Conservation (phyloP, 2,113 vertebrate genomes). For the Notarius quadriscutis region DNA sequence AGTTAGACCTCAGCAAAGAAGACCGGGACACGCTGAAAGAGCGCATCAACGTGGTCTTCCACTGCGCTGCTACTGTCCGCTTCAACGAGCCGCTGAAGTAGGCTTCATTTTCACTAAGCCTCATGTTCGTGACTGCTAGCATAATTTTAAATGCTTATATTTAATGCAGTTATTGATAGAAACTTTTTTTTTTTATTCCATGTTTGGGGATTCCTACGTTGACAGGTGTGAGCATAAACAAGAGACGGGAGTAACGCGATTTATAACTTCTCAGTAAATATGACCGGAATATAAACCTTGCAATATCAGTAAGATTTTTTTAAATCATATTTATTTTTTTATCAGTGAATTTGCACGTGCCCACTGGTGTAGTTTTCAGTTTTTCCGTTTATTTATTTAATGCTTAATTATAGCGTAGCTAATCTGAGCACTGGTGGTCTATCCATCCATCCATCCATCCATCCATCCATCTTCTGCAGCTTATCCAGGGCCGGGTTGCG, state of each 20-base stretch:
- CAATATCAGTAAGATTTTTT: neutral
- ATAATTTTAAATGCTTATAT: neutral
- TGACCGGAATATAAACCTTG: neutral
- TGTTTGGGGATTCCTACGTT: neutral
- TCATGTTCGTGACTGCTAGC: neutral
- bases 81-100: constrained; percentile 96
- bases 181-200: neutral
- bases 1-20: constrained; percentile 83
- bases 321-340: neutral
- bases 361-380: too few relatives aligned
- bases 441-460: too few relatives aligned
- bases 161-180: neutral
- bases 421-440: too few relatives aligned
- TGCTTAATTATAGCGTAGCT: too few relatives aligned
- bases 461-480: too few relatives aligned
- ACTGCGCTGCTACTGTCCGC: constrained; percentile 94
- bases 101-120: constrained; percentile 53
- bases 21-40: constrained; percentile 81
- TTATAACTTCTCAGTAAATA: neutral
- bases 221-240: neutral
- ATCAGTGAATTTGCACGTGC: too few relatives aligned
- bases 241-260: neutral
- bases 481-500: too few relatives aligned
- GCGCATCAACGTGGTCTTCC: constrained; percentile 86
- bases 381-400: too few relatives aligned